A percentile compares a stretch with the other conserved stretches of the same genome.
Evolutionary conservation across 1,140 invertebrate species (phyloP).

Genomic region (Ylistrum balloti): DNA sequence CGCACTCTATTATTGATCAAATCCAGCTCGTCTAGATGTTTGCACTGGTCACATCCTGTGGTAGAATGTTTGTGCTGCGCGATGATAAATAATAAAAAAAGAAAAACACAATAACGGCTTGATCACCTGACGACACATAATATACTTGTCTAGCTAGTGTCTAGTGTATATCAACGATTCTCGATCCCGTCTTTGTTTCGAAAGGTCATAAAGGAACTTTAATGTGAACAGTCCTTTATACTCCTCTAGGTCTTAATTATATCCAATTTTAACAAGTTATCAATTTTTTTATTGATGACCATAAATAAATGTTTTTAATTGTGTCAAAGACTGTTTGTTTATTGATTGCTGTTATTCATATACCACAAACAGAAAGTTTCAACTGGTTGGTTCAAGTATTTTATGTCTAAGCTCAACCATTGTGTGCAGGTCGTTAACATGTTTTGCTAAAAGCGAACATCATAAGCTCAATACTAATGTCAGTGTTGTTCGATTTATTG

Average conservation of each 20-base stretch:
- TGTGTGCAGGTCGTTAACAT: too few species aligned
- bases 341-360: too few species aligned
- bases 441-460: too few species aligned
- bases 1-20: too few species aligned
- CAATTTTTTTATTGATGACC: neutral
- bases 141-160: neutral
- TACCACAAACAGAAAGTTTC: too few species aligned
- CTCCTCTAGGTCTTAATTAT: neutral
- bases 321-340: too few species aligned
- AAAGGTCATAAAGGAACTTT: neutral
- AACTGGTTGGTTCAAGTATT: too few species aligned
- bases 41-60: too few species aligned
- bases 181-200: neutral
- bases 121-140: neutral
- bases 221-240: neutral
- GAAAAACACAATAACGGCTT: neutral
- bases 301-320: neutral
- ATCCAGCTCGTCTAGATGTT: too few species aligned
- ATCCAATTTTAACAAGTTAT: neutral
- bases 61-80: neutral
- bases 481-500: too few species aligned
- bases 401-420: too few species aligned
- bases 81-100: neutral
- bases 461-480: too few species aligned
- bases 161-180: neutral